Conservation (phyloP, 2,797 vertebrate species). For the Anguilla anguilla region DNA sequence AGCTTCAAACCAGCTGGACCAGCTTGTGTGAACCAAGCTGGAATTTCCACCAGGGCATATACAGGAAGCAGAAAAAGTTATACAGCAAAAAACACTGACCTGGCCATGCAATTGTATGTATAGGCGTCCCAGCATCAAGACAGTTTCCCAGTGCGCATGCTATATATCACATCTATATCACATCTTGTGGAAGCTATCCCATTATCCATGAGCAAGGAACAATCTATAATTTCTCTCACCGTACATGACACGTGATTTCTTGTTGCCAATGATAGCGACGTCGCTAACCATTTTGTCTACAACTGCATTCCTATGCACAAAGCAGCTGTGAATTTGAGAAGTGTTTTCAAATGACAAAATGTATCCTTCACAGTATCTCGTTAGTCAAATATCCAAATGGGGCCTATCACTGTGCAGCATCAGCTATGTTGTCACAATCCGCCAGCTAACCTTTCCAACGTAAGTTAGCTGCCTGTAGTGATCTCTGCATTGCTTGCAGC, state of each 20-base stretch:
- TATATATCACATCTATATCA: neutral
- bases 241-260: neutral
- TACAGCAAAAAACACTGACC: neutral
- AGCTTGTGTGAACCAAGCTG: neutral
- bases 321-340: neutral
- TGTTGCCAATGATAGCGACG: neutral
- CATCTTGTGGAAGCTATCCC: neutral
- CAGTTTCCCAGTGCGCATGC: neutral
- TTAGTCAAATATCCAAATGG: neutral
- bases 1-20: neutral
- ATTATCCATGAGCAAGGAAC: neutral
- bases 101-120: neutral
- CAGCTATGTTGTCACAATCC: neutral
- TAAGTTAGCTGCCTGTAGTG: neutral
- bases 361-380: neutral
- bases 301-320: neutral
- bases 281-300: neutral
- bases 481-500: conserved; percentile 8
- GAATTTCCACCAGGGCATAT: neutral
- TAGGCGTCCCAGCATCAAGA: neutral
- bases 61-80: neutral
- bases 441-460: conserved; percentile 2
- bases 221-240: neutral
- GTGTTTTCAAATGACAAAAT: neutral
- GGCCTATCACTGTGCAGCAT: neutral